Conservation (phyloP, 2,113 vertebrate genomes). For the Nibea albiflora region DNA sequence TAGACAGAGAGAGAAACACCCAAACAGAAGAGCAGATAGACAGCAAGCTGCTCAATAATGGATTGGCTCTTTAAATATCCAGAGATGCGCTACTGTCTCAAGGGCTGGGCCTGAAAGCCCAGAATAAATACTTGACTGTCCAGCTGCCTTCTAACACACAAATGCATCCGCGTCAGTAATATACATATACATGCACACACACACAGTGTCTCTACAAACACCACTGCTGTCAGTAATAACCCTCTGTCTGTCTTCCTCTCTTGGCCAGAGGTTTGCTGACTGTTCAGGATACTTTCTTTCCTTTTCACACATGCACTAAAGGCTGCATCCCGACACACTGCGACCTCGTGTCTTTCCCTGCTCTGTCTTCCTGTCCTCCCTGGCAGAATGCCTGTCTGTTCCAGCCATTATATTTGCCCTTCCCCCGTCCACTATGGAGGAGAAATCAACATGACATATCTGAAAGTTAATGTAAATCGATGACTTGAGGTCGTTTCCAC, state of each 20-base stretch:
- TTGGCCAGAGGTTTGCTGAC: conserved; percentile 57
- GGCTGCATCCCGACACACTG: conserved; percentile 58
- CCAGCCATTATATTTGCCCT: conserved; percentile 35
- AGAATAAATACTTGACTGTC: conserved; percentile 56
- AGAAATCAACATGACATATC: conserved; percentile 5
- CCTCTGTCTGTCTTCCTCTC: conserved; percentile 23
- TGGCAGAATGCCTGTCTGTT: conserved; percentile 46
- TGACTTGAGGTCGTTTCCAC: not conserved
- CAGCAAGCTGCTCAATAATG: conserved; percentile 73
- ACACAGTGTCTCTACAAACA: not conserved
- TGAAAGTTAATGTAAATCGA: conserved; percentile 19
- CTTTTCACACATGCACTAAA: conserved; percentile 17
- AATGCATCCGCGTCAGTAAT: not conserved
- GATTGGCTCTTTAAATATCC: conserved; percentile 74
- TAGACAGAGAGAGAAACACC: conserved; percentile 4
- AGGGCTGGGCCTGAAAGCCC: conserved; percentile 38
- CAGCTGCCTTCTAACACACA: not conserved
- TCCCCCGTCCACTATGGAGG: not conserved
- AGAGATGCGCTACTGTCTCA: conserved; percentile 58
- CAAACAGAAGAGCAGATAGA: conserved; percentile 24
- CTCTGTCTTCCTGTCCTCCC: conserved; percentile 46
- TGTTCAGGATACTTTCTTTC: conserved; percentile 17
- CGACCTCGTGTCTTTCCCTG: conserved; percentile 37
- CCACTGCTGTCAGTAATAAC: conserved; percentile 6
- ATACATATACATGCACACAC: not conserved